phyloP scores from a whole-genome alignment of 2,113 vertebrate species.

The Nanorana parkeri region DNA sequence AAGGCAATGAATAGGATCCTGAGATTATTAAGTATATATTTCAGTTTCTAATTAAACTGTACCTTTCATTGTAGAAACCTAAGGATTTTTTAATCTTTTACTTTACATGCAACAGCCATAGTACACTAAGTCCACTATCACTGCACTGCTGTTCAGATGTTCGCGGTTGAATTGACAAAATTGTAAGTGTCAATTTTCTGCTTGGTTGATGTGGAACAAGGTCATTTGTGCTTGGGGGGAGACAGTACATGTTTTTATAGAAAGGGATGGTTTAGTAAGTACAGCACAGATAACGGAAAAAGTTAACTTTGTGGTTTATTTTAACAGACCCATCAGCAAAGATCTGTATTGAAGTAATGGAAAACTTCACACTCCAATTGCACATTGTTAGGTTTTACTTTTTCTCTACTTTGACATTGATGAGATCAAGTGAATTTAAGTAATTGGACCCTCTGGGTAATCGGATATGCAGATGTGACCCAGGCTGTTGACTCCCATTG shows the following conservation, averaged over 20 bases:
- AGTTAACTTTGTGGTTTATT: conserved; percentile 1
- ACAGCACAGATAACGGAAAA: not conserved
- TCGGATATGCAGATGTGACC: conserved; percentile 46
- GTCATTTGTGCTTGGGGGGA: conserved; percentile 44
- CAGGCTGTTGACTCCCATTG: conserved; percentile 23
- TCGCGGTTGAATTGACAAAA: conserved; percentile 41
- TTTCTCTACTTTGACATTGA: not conserved
- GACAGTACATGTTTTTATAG: conserved; percentile 12
- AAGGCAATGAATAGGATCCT: too few relatives aligned
- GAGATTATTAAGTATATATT: too few relatives aligned
- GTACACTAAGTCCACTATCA: conserved; percentile 11
- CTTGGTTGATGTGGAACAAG: conserved; percentile 32
- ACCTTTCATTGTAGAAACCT: too few relatives aligned
- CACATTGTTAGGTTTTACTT: not conserved
- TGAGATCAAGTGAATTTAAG: conserved; percentile 11
- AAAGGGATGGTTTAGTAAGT: conserved; percentile 4
- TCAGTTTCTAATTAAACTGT: too few relatives aligned
- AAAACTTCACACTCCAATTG: not conserved
- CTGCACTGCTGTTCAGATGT: conserved; percentile 22
- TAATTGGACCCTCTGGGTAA: conserved; percentile 46
- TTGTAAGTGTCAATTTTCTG: conserved; percentile 45
- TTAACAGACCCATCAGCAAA: conserved; percentile 22
- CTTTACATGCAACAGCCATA: not conserved
- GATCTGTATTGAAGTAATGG: conserved; percentile 10
- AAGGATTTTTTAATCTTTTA: too few relatives aligned